Base-by-base conservation (phyloP, 2,888 invertebrate genomes). In the Thyatira batis region DNA sequence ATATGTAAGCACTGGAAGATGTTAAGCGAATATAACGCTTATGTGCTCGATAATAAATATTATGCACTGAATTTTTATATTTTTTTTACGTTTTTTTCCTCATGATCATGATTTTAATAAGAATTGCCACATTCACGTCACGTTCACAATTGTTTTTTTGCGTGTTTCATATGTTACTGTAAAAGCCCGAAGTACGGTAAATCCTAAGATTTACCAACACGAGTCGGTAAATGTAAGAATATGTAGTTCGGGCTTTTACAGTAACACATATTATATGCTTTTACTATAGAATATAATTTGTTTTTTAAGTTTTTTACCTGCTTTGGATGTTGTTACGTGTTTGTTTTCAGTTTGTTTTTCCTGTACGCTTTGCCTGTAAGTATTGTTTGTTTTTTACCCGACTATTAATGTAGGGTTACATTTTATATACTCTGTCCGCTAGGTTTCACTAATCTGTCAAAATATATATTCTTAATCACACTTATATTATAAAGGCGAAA, bases 1-100 rank as follows among this genome's bases (percentile, higher is more conserved):
- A 50, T 53, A 54, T 50, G 28, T 62, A 61, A 57, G 50, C 48
- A 50, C 46, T 51, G 23, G 27, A 30, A 25, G 10, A 10, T 53
- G 53, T 49, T 52, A 48, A 60, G 59, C 58, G 45, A 44, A 50
- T 50, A 49, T 61, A 57, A 60, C 61, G 54, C 60, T 39, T 62
- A 51, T 59, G 58, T 63, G 55, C 45, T 62, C 58, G 53, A 53
- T 61, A 83, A 82, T 85, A 86, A 84, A 85, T 66, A 72, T 78
- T 82, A 66, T 76, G 76, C 80, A 85, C 78, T 71, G 65, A 75
- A 48, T 69, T 65, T 67, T 50, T 60, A 60, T 70, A 67, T 69
- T 66, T 63, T 55, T 60, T 63, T 57, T 48, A 49, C 53, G n/a
- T 13, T 20, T 28, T 11, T 13, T 52, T 23, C 43, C 28, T 9